phyloP scores from a whole-genome alignment of 2,797 vertebrate genomes.

The Morelia viridis region DNA sequence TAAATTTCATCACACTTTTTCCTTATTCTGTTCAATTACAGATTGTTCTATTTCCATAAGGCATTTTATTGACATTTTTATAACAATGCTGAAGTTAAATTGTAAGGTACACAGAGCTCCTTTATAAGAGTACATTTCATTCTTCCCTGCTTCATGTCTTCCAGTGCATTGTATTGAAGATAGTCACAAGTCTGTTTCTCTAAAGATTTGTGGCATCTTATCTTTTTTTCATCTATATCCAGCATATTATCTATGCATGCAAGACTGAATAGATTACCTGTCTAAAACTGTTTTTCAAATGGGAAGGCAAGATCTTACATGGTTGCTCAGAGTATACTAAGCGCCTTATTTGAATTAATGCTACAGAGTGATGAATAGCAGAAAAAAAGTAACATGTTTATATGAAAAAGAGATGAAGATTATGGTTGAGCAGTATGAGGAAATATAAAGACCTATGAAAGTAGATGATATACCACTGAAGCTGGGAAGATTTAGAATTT shows the following conservation, averaged over 20 bases:
- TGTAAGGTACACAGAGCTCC: neutral
- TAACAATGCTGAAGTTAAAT: neutral
- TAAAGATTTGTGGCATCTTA: neutral
- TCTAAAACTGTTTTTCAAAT: conserved; percentile 10
- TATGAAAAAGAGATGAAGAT: neutral
- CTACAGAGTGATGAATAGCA: neutral
- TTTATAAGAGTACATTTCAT: conserved; percentile 16
- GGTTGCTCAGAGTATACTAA: neutral
- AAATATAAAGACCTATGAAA: neutral
- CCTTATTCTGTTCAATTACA: neutral
- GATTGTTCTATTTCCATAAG: neutral
- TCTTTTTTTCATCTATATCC: neutral
- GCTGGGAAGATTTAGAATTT: neutral
- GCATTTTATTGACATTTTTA: neutral
- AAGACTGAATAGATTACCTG: conserved; percentile 15
- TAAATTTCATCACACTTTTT: neutral
- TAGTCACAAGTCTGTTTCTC: conserved; percentile 12
- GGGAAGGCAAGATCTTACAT: neutral
- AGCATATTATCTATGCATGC: neutral
- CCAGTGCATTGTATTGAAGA: conserved; percentile 9
- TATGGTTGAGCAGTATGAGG: neutral
- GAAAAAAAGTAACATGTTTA: neutral
- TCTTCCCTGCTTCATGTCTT: conserved; percentile 5
- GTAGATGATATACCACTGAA: neutral
- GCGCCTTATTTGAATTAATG: neutral